These are phyloP conservation scores for Anguilla obscura DNA, from an alignment of 2,797 vertebrate genomes.

Conservation along the genomic window DNA sequence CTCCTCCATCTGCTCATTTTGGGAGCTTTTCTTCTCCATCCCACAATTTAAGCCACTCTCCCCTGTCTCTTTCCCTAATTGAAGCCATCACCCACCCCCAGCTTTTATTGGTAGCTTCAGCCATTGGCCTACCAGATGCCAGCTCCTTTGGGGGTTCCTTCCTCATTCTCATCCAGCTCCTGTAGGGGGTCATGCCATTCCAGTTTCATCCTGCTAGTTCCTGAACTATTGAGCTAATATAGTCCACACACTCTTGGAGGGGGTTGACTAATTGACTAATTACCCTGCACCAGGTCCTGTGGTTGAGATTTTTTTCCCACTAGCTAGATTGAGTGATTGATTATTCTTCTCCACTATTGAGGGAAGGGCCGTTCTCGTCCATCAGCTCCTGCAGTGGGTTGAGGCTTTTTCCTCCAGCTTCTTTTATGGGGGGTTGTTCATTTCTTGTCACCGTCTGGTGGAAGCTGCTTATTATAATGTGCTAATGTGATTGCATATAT, in stretches of 20 bases:
- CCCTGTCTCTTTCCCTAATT: not conserved
- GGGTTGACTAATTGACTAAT: not conserved
- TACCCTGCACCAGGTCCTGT: not conserved
- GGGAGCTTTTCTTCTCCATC: not conserved
- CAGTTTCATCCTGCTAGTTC: not conserved
- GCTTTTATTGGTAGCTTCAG: not conserved
- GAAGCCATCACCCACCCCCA: not conserved
- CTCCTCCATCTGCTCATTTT: not conserved
- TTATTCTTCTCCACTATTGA: not conserved
- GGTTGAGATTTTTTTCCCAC: not conserved
- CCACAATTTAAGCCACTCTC: not conserved
- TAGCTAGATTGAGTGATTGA: constrained; percentile 12
- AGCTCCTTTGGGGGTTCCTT: not conserved
- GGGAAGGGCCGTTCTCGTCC: not conserved
- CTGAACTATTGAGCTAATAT: not conserved
- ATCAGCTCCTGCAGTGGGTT: constrained; percentile 13
- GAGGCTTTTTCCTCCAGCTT: constrained; percentile 13
- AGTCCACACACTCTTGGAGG: not conserved
- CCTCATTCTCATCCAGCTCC: not conserved
- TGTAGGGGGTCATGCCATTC: constrained; percentile 22
- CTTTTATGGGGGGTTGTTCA: constrained; percentile 19
- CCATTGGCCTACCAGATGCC: not conserved
- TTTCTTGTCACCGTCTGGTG: constrained; percentile 34
- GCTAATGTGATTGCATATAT: constrained; percentile 41
- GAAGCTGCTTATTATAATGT: constrained; percentile 41